phyloP scores from a whole-genome alignment of 2,888 invertebrate species.

The Strigamia crassipes region DNA sequence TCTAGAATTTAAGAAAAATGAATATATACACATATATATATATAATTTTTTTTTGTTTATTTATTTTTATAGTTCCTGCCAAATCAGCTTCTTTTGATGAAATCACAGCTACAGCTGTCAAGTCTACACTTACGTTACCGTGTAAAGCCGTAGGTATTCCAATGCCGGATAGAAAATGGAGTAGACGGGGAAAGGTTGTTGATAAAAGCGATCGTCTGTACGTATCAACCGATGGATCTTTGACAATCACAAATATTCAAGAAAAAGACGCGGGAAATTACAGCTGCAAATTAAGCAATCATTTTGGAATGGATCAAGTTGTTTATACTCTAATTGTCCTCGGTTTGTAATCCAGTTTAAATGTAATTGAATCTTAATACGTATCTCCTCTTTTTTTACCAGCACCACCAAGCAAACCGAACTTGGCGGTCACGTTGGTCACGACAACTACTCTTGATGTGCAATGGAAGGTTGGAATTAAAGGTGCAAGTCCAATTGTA shows the following conservation, averaged over 20 bases:
- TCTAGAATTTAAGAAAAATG: not conserved
- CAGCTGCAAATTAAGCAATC: conserved; percentile 89
- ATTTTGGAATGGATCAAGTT: conserved; percentile 88
- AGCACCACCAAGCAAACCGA: conserved; percentile 56
- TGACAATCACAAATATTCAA: conserved; percentile 86
- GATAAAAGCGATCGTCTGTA: conserved; percentile 72
- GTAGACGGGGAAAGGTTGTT: not conserved
- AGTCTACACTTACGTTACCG: conserved; percentile 87
- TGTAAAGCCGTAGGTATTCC: conserved; percentile 82
- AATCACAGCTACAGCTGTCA: conserved; percentile 71
- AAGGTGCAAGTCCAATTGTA: conserved; percentile 44
- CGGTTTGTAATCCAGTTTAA: conserved; percentile 61
- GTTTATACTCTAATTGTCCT: conserved; percentile 86
- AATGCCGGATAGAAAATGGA: not conserved
- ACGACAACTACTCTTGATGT: conserved; percentile 58
- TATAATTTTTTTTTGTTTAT: not conserved
- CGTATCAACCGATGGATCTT: conserved; percentile 84
- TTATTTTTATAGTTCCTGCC: conserved; percentile 73
- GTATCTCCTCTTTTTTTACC: not conserved
- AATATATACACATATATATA: no score
- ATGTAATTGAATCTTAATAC: not conserved
- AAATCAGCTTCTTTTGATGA: conserved; percentile 94
- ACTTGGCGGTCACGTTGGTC: conserved; percentile 55
- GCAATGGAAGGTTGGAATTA: conserved; percentile 55
- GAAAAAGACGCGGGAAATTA: conserved; percentile 92